phyloP scores from a whole-genome alignment of 2,797 vertebrate species.

The Labroides dimidiatus region DNA sequence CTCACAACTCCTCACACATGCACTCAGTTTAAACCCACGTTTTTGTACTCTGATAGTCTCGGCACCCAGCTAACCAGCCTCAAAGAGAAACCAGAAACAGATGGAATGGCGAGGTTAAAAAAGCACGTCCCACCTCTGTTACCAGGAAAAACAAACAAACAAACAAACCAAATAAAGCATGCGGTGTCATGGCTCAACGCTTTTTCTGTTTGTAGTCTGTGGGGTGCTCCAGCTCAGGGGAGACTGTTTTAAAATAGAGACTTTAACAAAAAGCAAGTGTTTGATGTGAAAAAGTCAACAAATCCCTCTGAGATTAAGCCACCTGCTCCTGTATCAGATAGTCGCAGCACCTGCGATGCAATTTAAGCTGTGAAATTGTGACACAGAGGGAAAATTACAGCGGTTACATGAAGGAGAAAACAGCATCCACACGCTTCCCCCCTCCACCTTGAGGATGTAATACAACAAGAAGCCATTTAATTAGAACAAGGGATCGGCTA shows the following conservation, averaged over 20 bases:
- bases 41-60: conserved; percentile 49
- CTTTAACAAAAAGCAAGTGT: conserved; percentile 42
- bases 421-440: conserved; percentile 40
- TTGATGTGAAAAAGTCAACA: conserved; percentile 32
- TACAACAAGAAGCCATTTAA: conserved; percentile 72
- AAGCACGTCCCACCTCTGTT: conserved; percentile 6
- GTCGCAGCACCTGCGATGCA: conserved; percentile 26
- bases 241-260: conserved; percentile 43
- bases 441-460: conserved; percentile 60
- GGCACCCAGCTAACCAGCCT: conserved; percentile 13
- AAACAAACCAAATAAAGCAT: not conserved
- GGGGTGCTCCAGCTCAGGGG: conserved; percentile 41
- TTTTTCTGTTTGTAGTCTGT: conserved; percentile 13
- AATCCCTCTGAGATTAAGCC: conserved; percentile 35
- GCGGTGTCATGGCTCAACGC: conserved; percentile 31
- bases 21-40: conserved; percentile 40
- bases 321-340: conserved; percentile 49
- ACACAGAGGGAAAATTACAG: conserved; percentile 33
- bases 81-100: conserved; percentile 24
- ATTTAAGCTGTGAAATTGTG: conserved; percentile 27
- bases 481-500: conserved; percentile 61
- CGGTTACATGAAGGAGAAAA: conserved; percentile 39
- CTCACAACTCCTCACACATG: conserved; percentile 34
- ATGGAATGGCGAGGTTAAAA: conserved; percentile 33
- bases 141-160: not conserved